Base-by-base conservation (phyloP, 2,888 invertebrate genomes). In the Biston betularia region DNA sequence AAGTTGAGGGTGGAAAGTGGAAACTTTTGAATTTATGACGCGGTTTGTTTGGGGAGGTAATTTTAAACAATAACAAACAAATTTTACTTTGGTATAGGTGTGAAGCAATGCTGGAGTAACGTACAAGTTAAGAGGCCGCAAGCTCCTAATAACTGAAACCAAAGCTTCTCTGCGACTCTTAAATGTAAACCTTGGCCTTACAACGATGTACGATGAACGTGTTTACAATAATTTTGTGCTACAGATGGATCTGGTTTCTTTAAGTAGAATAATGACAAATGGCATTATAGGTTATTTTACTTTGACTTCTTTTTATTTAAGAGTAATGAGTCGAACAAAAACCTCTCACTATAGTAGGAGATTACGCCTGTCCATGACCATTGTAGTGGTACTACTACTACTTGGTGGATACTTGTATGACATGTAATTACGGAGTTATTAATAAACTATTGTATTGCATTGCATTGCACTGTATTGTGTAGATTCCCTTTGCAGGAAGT, bases 1-100 rank as follows among this genome's bases (percentile, higher is more conserved):
- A 86, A 83, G 84, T 87, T 84, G 80, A 75, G 81, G 80, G 78
- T 74, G 79, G 76, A 84, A 88, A 86, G 78, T 74, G 79, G 76
- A 85, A 89, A 86, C 83, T 89, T 88, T 75, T 72, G 74, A 85
- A 89, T 89, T 86, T 87, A 89, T 89, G 83, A 83, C 80, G 79
- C 80, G 82, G 84, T 86, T 80, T 86, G 83, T 87, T 88, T 86
- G 80, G 82, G 82, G 81, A 80, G 81, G 87, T 89, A 88, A 88
- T 87, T 86, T 86, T 85, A 85, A 88, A 87, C 87, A 89, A 89
- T 88, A 89, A 88, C 88, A 88, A 86, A 87, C 87, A 86, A 84
- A 88, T 82, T 85, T 81, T 85, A 74, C 81, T 80, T 76, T 15
- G 38, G 10, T 54, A 45, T 42, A 56, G 63, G 59, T 48, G 62